Base-by-base conservation (phyloP, 1,140 invertebrate species). In the Zaprionus vittiger region DNA sequence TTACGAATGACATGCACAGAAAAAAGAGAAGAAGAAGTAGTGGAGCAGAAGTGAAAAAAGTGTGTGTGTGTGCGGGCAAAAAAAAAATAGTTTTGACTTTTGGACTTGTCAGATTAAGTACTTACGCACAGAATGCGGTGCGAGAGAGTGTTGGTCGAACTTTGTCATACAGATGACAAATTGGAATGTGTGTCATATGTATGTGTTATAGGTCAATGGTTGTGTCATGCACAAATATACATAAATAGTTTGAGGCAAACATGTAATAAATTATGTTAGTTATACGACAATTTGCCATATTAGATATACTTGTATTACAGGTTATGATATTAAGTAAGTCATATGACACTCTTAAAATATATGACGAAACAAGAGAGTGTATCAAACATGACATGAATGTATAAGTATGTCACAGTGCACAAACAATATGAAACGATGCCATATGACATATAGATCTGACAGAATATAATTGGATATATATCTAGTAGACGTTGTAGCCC, bases 21-120 rank as follows among this genome's bases (percentile, higher is more conserved):
- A 24, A 22, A 52, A 20, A 17, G 41, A n/a, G 6, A 15, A 14
- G 12, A 37, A 38, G 31, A 17, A 17, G 41, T 2, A 17, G n/a
- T 6, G 41, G 7, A 47, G 41, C 0, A 47, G 41, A 17, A 17
- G n/a, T 3, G 9, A 7, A 17, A 17, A 17, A 9, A 47, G 41
- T n/a, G 38, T 41, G 15, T 41, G 15, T 41, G 15, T 41, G 38
- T 15, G 14, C 15, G 15, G 14, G 14, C 38, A 41, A 15, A 24
- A 24, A 52, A 49, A 47, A 38, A 38, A 38, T 4, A 14, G 1
- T 5, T 20, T 52, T 52, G 47, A 52, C 47, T 52, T 52, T 52
- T 52, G 20, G 20, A 52, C 47, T 52, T 52, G 47, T 52, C 47
- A 52, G 47, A 22, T 52, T 52, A 52, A 52, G 47, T 52, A 52